Evolutionary conservation across 1,140 invertebrate genomes (phyloP).

Genomic region (Littorina saxatilis): DNA sequence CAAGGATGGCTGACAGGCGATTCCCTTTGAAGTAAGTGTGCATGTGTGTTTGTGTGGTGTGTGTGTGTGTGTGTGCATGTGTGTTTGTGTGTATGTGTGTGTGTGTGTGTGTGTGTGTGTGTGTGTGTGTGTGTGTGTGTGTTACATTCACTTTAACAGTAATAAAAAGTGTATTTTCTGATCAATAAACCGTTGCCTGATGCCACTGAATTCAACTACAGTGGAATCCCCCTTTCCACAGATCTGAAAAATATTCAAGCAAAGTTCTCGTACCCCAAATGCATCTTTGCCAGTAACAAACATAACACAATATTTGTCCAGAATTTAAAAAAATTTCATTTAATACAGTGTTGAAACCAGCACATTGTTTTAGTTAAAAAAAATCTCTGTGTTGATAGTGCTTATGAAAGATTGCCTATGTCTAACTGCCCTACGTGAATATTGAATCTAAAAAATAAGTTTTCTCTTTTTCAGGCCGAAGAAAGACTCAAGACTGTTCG

Average conservation of each 20-base stretch:
- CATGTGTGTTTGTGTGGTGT: background rate
- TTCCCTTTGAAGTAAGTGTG: background rate
- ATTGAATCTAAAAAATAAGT: too few relatives aligned
- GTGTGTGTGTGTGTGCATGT: background rate
- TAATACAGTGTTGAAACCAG: too few relatives aligned
- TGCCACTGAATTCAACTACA: too few relatives aligned
- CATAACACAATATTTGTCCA: background rate
- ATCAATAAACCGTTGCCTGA: background rate
- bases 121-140: background rate
- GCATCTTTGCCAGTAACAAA: background rate
- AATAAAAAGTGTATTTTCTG: background rate
- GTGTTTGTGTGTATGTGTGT: background rate
- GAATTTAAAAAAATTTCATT: background rate
- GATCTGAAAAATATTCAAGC: background rate
- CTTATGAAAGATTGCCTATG: too few relatives aligned
- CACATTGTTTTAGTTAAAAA: too few relatives aligned
- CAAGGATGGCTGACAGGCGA: conserved; percentile 79
- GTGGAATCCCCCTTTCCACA: background rate
- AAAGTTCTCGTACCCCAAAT: too few relatives aligned
- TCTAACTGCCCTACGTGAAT: too few relatives aligned
- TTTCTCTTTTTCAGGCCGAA: conserved; percentile 44
- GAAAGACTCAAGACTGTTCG: conserved; percentile 50
- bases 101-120: background rate
- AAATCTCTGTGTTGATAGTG: too few relatives aligned
- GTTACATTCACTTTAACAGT: background rate